Evolutionary conservation across 2,113 vertebrate genomes (phyloP).

Genomic region (Parus major): DNA sequence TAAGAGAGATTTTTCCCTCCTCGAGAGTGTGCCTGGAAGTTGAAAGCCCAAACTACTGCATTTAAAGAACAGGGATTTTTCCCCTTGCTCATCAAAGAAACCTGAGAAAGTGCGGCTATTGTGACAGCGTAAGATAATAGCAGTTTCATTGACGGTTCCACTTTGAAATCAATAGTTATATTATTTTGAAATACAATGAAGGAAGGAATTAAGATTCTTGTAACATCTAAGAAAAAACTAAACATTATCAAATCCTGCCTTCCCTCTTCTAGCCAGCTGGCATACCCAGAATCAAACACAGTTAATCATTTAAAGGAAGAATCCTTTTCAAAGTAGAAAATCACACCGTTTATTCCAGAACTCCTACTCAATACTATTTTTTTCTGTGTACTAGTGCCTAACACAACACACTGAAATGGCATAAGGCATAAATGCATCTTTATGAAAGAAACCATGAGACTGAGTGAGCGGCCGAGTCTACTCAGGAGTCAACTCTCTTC

Average conservation of each 20-base stretch:
- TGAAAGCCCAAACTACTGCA: slow-evolving; percentile 35
- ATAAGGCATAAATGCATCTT: slow-evolving; percentile 61
- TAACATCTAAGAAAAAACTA: slow-evolving; percentile 48
- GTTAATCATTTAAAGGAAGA: slow-evolving; percentile 73
- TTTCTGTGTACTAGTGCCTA: slow-evolving; percentile 63
- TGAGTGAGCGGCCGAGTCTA: slow-evolving; percentile 25
- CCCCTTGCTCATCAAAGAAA: slow-evolving; percentile 47
- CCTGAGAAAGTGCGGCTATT: slow-evolving; percentile 52
- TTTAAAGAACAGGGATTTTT: slow-evolving; percentile 39
- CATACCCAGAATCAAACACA: slow-evolving; percentile 60
- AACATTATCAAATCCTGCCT: slow-evolving; percentile 67
- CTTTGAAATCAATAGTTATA: slow-evolving; percentile 65
- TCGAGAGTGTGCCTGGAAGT: slow-evolving; percentile 27
- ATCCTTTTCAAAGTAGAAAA: slow-evolving; percentile 74
- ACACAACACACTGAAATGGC: slow-evolving; percentile 69
- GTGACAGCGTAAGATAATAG: slow-evolving; percentile 51
- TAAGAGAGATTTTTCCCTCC: background rate
- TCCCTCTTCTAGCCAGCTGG: slow-evolving; percentile 61
- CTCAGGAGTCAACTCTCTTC: slow-evolving; percentile 1
- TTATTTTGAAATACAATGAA: slow-evolving; percentile 50
- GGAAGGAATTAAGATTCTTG: slow-evolving; percentile 53
- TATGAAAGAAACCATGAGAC: slow-evolving; percentile 61
- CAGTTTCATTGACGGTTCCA: slow-evolving; percentile 9
- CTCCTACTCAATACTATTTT: slow-evolving; percentile 63
- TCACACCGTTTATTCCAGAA: slow-evolving; percentile 69